phyloP scores from a whole-genome alignment of 1,140 invertebrate species.

The Drosophila erecta region DNA sequence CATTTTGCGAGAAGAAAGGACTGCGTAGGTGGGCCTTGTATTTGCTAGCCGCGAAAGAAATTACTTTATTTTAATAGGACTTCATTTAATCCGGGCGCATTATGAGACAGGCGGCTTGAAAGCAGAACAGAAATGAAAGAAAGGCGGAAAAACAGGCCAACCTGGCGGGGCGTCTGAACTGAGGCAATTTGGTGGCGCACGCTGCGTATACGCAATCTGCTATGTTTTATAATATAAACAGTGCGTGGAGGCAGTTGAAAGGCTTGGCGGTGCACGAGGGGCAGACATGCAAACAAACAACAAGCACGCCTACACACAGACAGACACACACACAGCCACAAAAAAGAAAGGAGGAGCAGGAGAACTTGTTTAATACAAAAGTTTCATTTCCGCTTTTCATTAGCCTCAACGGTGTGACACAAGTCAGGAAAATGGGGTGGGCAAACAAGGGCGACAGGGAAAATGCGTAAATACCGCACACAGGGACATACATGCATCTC shows the following conservation, averaged over 20 bases:
- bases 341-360: slow-evolving; percentile 7
- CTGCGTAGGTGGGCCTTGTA: slow-evolving; percentile 46
- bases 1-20: slow-evolving; percentile 11
- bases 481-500: slow-evolving; percentile 42
- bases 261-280: slow-evolving; percentile 30
- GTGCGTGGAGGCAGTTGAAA: slow-evolving; percentile 55
- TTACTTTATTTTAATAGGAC: slow-evolving; percentile 83
- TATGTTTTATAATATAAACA: slow-evolving; percentile 67
- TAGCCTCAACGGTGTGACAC: slow-evolving; percentile 79
- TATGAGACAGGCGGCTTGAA: slow-evolving; percentile 53
- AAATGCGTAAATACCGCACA: slow-evolving; percentile 78
- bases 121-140: slow-evolving; percentile 10
- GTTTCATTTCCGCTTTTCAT: slow-evolving; percentile 83
- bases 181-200: slow-evolving; percentile 69
- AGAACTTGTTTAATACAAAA: slow-evolving; percentile 78
- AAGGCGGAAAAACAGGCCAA: slow-evolving; percentile 35
- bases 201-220: slow-evolving; percentile 79
- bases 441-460: slow-evolving; percentile 12
- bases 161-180: slow-evolving; percentile 38
- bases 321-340: background rate
- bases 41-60: slow-evolving; percentile 62
- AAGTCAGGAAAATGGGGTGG: slow-evolving; percentile 39
- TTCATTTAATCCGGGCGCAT: slow-evolving; percentile 78
- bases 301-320: slow-evolving; percentile 59
- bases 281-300: slow-evolving; percentile 64